Base-by-base conservation (phyloP, 2,113 vertebrate genomes). In the Anser cygnoides region DNA sequence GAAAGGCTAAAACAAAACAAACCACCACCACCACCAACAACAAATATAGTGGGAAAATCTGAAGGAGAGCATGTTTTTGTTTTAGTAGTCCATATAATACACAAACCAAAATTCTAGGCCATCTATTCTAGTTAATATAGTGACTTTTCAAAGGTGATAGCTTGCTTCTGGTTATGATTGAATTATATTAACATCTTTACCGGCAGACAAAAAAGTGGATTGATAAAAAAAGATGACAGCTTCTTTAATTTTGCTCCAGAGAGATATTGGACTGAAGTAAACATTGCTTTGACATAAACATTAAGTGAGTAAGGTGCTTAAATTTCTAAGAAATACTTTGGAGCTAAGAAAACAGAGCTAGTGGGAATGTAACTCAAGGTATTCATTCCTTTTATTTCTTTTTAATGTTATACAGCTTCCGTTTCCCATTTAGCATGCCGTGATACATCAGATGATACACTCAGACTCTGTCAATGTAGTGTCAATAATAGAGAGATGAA, bases 221-320 rank as follows among this genome's bases (percentile, higher is more conserved):
- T 88, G 35, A 81, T 74, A 67, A 72, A 88, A 88, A 83, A 77
- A 78, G 18, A 22, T 79, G 44, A 31, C 17, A 61, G 29, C 11
- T 62, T 76, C 66, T 73, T 84, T 74, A 75, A 73, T 93, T 93
- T 71, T 86, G 11, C 31, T 86, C 23, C 20, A 82, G 31, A 74
- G 52, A 89, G 62, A 76, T 29, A 35, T 2, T 6, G 3, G 37
- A 62, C 50, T 31, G 55, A 90, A 90, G 11, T 74, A 85, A 92
- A 92, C 18, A 77, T 44, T 81, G 23, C 35, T 67, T 41, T 88
- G 70, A 93, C 59, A 22, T 93, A 84, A 90, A 83, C 33, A 19
- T 85, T 91, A 93, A 92, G 84, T 86, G 62, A 74, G 61, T 86
- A 29, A 57, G 11, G 68, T 96, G n/a, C 37, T 33, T 85, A 46